Evolutionary conservation across 2,888 invertebrate species (phyloP).

Genomic region (Sarcophaga carnaria): DNA sequence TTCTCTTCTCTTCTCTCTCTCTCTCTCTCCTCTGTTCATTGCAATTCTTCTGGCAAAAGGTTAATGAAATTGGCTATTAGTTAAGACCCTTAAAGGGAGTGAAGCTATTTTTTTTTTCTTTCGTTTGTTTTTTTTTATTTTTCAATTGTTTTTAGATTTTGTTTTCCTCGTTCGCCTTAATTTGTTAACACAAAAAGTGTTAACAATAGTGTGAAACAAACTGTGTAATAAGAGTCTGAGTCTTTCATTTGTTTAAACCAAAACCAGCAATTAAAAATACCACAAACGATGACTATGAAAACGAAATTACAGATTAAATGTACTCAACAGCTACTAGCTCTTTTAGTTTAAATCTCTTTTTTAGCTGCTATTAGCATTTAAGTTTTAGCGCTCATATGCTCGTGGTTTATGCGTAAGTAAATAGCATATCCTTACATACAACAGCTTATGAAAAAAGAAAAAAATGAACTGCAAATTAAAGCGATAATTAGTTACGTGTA

Average conservation of each 20-base stretch:
- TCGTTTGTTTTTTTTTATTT: not conserved
- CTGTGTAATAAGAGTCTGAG: not conserved
- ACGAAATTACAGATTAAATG: not conserved
- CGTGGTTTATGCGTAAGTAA: not conserved
- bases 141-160: slow-evolving; percentile 46
- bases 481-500: not conserved
- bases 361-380: not conserved
- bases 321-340: not conserved
- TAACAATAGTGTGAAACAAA: slow-evolving; percentile 53
- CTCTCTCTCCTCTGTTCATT: not conserved
- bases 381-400: not conserved
- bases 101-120: too few species aligned
- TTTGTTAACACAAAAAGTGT: slow-evolving; percentile 49
- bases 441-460: too few species aligned
- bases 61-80: slow-evolving; percentile 36
- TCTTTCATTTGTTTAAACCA: not conserved
- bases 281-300: slow-evolving; percentile 19
- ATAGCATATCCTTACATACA: not conserved
- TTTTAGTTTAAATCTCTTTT: not conserved
- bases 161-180: slow-evolving; percentile 45
- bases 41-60: not conserved
- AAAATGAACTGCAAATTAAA: not conserved
- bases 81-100: slow-evolving; percentile 37
- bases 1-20: not conserved
- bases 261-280: slow-evolving; percentile 51